Percentiles rank a stretch among this genome's conserved stretches.
Conservation (phyloP, 2,888 invertebrate genomes). For the Clostera curtula region DNA sequence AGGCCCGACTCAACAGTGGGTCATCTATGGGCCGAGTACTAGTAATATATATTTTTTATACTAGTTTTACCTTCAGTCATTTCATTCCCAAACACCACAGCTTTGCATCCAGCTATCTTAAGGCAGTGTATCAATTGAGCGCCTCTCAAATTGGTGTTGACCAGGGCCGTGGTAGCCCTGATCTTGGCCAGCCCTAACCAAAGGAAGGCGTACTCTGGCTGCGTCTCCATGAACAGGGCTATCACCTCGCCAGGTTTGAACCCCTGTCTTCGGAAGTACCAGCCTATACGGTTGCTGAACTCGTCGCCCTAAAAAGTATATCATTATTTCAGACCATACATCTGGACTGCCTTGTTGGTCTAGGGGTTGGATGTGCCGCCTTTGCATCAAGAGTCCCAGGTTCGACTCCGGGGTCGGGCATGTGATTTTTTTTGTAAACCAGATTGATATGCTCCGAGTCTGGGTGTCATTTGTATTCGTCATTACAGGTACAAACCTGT, state of each 20-base stretch:
- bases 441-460: no score
- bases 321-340: no score
- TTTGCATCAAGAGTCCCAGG: no score
- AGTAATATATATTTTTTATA: constrained; percentile 2
- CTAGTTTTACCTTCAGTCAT: constrained; percentile 63
- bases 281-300: constrained; percentile 72
- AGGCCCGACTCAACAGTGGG: no score
- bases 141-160: constrained; percentile 90
- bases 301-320: constrained; percentile 66
- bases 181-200: constrained; percentile 95
- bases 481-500: no score
- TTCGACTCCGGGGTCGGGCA: no score
- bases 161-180: constrained; percentile 86
- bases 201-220: constrained; percentile 88
- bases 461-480: no score
- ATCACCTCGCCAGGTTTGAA: constrained; percentile 85
- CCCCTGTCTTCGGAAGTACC: constrained; percentile 72
- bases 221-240: constrained; percentile 91
- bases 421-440: no score
- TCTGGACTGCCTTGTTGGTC: no score
- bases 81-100: constrained; percentile 84
- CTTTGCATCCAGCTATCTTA: constrained; percentile 83
- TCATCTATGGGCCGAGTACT: neutral
- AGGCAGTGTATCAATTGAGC: constrained; percentile 88
- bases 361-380: no score